Percentiles rank a stretch among this genome's conserved stretches.
Conservation (phyloP, 2,113 vertebrate species). For the Fukomys damarensis region DNA sequence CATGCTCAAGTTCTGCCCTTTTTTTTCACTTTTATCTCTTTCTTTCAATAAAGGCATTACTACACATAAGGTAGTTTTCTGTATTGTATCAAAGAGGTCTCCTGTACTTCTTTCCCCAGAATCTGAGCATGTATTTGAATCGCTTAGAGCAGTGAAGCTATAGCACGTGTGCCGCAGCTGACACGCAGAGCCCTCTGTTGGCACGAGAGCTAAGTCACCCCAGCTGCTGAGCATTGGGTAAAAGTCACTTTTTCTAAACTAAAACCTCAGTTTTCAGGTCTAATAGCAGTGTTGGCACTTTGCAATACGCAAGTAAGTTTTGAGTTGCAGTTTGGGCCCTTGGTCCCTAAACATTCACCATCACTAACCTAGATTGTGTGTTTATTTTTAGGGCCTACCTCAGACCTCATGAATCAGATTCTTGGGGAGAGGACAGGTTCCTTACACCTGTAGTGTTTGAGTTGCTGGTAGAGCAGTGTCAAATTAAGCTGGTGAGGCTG, state of each 20-base stretch:
- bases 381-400: neutral
- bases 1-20: neutral
- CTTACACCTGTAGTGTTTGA: neutral
- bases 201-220: neutral
- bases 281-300: neutral
- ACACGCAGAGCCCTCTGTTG: neutral
- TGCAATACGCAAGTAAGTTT: neutral
- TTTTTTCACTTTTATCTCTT: neutral
- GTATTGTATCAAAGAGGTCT: neutral
- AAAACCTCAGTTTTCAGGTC: neutral
- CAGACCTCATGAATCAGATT: neutral
- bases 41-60: neutral
- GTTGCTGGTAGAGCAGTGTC: neutral
- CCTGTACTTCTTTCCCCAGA: neutral
- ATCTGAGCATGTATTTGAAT: neutral
- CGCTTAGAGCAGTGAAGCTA: neutral
- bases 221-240: neutral
- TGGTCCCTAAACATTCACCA: neutral
- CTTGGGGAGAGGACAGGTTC: neutral
- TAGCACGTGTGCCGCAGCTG: fast-evolving
- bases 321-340: neutral
- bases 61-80: neutral
- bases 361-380: neutral
- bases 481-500: neutral
- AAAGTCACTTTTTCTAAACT: neutral